Percentiles rank a stretch among this genome's conserved stretches.
Conservation (phyloP, 2,888 invertebrate species). For the Lacanobia wlatinum region DNA sequence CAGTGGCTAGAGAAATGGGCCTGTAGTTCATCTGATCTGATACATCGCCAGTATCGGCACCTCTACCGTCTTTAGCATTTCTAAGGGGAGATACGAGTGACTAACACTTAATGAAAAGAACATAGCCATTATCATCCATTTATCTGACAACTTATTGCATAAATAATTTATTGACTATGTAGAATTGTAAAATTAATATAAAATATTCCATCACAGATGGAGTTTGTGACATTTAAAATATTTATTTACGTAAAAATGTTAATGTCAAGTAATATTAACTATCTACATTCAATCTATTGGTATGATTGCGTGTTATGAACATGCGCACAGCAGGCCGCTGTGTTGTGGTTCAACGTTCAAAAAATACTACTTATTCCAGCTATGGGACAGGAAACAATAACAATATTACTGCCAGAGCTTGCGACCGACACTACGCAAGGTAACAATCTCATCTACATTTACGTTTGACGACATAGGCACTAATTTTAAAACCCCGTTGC, state of each 20-base stretch:
- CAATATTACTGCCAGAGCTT: constrained; percentile 45
- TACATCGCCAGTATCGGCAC: no score
- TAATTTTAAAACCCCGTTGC: background rate
- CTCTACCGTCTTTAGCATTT: no score
- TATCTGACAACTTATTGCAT: constrained; percentile 74
- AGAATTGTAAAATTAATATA: constrained; percentile 67
- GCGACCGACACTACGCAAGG: constrained; percentile 54
- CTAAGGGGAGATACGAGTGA: no score
- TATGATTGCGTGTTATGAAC: constrained; percentile 65
- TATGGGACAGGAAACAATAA: constrained; percentile 70
- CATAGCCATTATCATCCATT: no score
- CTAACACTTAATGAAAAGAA: no score
- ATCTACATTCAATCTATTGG: constrained; percentile 81
- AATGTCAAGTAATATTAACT: constrained; percentile 69
- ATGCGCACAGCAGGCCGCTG: constrained; percentile 48
- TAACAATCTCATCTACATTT: constrained; percentile 19
- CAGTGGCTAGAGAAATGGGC: no score
- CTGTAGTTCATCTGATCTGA: no score
- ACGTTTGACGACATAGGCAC: constrained; percentile 17
- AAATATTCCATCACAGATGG: constrained; percentile 78
- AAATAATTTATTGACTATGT: constrained; percentile 80
- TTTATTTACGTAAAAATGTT: constrained; percentile 76
- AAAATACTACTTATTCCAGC: constrained; percentile 44
- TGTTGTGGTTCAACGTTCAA: constrained; percentile 26
- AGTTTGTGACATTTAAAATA: constrained; percentile 75